Evolutionary conservation across 1,140 invertebrate genomes (phyloP).

Genomic region (Ectropis grisescens): DNA sequence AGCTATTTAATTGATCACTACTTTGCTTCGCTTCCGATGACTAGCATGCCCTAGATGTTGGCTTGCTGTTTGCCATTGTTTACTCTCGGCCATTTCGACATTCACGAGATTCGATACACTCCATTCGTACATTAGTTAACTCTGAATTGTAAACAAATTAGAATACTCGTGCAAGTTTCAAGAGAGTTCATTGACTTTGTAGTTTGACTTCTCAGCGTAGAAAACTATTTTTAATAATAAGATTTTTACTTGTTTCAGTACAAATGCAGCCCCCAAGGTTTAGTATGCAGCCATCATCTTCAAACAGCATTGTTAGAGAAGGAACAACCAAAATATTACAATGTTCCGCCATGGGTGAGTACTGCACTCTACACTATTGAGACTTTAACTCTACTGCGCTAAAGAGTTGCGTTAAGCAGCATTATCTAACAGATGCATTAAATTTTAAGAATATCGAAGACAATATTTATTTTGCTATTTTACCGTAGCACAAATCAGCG

Average conservation of each 20-base stretch:
- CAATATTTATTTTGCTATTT: neutral
- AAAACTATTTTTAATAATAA: too few relatives aligned
- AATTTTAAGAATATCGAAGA: neutral
- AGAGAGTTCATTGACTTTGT: too few relatives aligned
- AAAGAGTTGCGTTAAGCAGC: neutral
- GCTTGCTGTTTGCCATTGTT: too few relatives aligned
- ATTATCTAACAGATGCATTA: too few relatives aligned
- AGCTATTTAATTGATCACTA: constrained; percentile 17
- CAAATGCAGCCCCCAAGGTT: constrained; percentile 85
- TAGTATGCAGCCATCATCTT: constrained; percentile 84
- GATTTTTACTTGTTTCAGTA: too few relatives aligned
- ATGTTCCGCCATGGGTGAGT: constrained; percentile 87
- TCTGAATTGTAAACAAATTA: too few relatives aligned
- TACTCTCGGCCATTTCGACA: too few relatives aligned
- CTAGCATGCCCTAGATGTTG: too few relatives aligned
- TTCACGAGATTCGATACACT: too few relatives aligned
- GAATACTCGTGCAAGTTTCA: too few relatives aligned
- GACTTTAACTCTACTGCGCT: neutral
- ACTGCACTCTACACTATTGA: neutral
- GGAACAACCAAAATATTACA: constrained; percentile 91
- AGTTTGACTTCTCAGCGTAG: too few relatives aligned
- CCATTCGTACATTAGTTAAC: too few relatives aligned
- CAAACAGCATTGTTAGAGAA: constrained; percentile 87
- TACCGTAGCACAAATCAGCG: neutral
- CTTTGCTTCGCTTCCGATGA: constrained; percentile 1